Evolutionary conservation across 64 coral and sea anemone species (phyloP).

Genomic region (Dendronephthya gigantea): DNA sequence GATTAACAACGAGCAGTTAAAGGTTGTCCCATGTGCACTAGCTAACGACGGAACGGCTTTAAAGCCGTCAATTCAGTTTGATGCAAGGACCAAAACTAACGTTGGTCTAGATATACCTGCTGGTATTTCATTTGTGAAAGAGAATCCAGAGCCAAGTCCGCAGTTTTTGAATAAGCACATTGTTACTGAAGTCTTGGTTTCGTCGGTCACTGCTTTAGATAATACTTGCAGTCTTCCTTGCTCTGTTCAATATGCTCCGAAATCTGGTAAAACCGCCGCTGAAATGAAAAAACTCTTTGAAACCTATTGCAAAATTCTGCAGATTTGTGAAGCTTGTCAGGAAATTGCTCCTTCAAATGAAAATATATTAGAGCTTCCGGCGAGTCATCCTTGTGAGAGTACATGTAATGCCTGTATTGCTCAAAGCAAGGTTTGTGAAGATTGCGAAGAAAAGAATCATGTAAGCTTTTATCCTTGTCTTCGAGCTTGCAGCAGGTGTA

Average conservation of each 20-base stretch:
- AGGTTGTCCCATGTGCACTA: too few relatives aligned
- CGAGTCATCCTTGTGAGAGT: slow-evolving; percentile 22
- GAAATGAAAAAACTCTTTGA: slow-evolving; percentile 35
- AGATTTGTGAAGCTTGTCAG: slow-evolving; percentile 34
- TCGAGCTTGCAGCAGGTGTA: slow-evolving; percentile 24
- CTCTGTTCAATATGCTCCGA: slow-evolving; percentile 24
- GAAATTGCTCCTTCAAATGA: neutral
- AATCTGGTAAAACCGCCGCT: slow-evolving; percentile 31
- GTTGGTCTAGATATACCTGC: neutral
- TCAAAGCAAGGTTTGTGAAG: slow-evolving; percentile 3
- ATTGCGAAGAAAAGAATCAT: slow-evolving; percentile 17
- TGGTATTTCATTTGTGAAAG: neutral
- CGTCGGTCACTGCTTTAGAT: slow-evolving; percentile 35
- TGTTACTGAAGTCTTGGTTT: slow-evolving; percentile 11
- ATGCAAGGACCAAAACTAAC: too few relatives aligned
- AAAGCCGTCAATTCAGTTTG: too few relatives aligned
- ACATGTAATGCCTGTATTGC: slow-evolving; percentile 7
- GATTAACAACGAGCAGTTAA: too few relatives aligned
- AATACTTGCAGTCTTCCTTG: slow-evolving; percentile 41
- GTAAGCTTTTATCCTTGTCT: slow-evolving; percentile 30
- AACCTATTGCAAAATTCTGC: slow-evolving; percentile 4
- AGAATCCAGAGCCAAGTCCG: too few relatives aligned
- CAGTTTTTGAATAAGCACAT: too few relatives aligned
- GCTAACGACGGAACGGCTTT: too few relatives aligned
- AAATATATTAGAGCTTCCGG: slow-evolving; percentile 21